phyloP scores from a whole-genome alignment of 2,797 vertebrate species.

The Menidia menidia region DNA sequence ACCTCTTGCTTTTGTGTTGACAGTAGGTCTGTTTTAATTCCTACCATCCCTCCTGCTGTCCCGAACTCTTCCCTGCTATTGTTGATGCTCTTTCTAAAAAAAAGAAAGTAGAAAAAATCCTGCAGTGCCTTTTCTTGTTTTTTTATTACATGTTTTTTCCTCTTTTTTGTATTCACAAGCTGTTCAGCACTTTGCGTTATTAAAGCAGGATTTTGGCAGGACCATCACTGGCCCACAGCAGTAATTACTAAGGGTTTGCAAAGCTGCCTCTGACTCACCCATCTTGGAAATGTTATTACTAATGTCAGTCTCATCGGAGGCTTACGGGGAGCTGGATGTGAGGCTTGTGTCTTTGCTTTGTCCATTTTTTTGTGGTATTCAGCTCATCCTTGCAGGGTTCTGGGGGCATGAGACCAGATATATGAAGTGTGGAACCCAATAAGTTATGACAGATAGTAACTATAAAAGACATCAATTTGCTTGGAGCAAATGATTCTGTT shows the following conservation, averaged over 20 bases:
- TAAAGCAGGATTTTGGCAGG: conserved; percentile 70
- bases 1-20: conserved; percentile 54
- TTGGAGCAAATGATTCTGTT: conserved; percentile 38
- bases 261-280: conserved; percentile 68
- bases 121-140: not conserved
- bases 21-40: conserved; percentile 70
- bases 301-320: conserved; percentile 61
- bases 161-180: conserved; percentile 53
- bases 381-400: conserved; percentile 66
- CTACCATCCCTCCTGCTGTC: conserved; percentile 50
- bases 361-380: conserved; percentile 55
- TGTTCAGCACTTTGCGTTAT: conserved; percentile 71
- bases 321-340: conserved; percentile 46
- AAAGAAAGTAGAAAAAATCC: conserved; percentile 14
- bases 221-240: conserved; percentile 71
- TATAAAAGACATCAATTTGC: conserved; percentile 44
- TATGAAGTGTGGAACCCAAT: conserved; percentile 36
- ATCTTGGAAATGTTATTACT: conserved; percentile 71
- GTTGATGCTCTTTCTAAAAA: conserved; percentile 43
- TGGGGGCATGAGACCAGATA: conserved; percentile 63
- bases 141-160: conserved; percentile 68
- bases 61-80: conserved; percentile 34
- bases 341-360: conserved; percentile 54
- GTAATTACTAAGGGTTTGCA: conserved; percentile 79
- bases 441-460: conserved; percentile 51